Evolutionary conservation across 2,113 vertebrate species (phyloP).

Genomic region (Siniperca knerii): DNA sequence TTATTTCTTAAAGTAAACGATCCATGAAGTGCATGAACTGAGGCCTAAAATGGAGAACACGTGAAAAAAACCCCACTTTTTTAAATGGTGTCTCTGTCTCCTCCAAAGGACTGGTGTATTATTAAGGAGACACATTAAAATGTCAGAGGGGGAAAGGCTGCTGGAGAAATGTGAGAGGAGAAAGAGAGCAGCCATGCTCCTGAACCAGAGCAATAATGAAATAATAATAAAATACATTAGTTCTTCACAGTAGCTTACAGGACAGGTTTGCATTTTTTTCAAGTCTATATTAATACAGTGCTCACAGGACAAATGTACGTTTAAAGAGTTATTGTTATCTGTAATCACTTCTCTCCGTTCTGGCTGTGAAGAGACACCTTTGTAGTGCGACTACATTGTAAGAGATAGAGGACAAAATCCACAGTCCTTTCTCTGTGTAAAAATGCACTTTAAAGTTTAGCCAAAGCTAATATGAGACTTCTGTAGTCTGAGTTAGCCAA

Average conservation of each 20-base stretch:
- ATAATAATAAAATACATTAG: constrained; percentile 50
- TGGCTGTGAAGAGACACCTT: neutral
- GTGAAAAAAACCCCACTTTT: constrained; percentile 1
- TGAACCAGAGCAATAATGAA: constrained; percentile 39
- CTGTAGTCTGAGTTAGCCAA: neutral
- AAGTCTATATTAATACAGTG: constrained; percentile 1
- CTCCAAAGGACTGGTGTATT: constrained; percentile 35
- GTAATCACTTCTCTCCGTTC: constrained; percentile 1
- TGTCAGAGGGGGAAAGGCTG: constrained; percentile 43
- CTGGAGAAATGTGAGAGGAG: constrained; percentile 35
- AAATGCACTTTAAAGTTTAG: neutral
- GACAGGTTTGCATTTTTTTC: neutral
- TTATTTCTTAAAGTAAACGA: constrained; percentile 59
- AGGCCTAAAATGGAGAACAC: constrained; percentile 25
- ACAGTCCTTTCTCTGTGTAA: neutral
- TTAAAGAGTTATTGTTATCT: constrained; percentile 24
- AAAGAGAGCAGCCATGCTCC: constrained; percentile 5
- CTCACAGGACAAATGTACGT: neutral
- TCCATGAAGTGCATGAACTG: constrained; percentile 41
- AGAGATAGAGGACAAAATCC: neutral
- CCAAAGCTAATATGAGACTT: neutral
- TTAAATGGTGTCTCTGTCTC: constrained; percentile 41
- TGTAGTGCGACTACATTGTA: neutral
- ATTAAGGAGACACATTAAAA: constrained; percentile 64
- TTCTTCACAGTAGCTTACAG: constrained; percentile 27